These are phyloP conservation scores for Phallusia fumigata DNA, from an alignment of 23 tunicate species.

Conservation along the genomic window DNA sequence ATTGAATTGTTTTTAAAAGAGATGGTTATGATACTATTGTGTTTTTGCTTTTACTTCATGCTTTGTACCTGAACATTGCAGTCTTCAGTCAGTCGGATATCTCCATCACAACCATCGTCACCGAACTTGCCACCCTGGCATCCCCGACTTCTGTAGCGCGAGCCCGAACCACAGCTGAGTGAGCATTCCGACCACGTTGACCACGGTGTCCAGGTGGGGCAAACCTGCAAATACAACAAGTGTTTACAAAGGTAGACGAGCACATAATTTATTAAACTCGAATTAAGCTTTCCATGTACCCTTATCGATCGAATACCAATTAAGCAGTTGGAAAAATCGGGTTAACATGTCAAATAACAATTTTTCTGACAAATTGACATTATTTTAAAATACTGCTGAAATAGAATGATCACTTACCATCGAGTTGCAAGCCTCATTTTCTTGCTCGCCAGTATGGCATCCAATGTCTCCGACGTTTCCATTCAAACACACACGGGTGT, in stretches of 20 bases:
- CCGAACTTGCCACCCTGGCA: conserved; percentile 8
- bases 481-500: conserved; percentile 6
- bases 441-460: background rate
- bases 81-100: background rate
- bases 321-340: too few relatives aligned
- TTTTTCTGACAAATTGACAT: too few relatives aligned
- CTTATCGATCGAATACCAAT: too few relatives aligned
- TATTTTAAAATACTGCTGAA: too few relatives aligned
- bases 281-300: background rate
- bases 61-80: conserved; percentile 36
- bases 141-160: conserved; percentile 9
- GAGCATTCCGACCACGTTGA: conserved; percentile 35
- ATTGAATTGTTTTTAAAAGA: too few relatives aligned
- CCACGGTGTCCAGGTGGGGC: conserved; percentile 41
- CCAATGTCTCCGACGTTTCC: background rate
- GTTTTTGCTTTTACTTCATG: background rate
- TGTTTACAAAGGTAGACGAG: background rate
- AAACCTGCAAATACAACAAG: conserved; percentile 19
- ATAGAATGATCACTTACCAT: background rate
- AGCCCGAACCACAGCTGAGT: conserved; percentile 41
- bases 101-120: conserved; percentile 4
- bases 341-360: too few relatives aligned
- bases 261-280: too few relatives aligned
- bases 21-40: too few relatives aligned
- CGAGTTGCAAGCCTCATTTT: background rate